Evolutionary conservation across 2,888 invertebrate species (phyloP), one percentile per base, ranked within the genome.

Genomic region (Scelioninae gen. 1): DNA sequence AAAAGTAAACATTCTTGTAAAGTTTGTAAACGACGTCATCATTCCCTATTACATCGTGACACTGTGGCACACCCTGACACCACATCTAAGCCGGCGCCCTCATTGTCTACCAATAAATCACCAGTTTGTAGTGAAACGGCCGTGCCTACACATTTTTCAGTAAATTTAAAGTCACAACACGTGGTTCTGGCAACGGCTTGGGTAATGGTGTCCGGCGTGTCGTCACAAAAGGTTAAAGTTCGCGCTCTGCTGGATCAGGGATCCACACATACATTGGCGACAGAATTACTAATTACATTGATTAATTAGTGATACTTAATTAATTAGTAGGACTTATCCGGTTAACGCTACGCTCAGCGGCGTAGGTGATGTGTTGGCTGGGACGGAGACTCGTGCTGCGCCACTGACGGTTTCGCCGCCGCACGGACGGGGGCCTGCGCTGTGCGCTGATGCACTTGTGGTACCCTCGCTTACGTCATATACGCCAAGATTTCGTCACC

Each of bases 11-110:
- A 15, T 23, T 16, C 5, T 1, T 71, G 71, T 58, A 10, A 49
- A 9, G 29, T 47, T 16, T 69, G 68, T 43, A 6, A 16, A 11
- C 15, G 16, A 34, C 43, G 45, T 6, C 68, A 69, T 15, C 56
- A 69, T 38, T 16, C 55, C 5, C 5, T 66, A 9, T 23, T 66
- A n/a, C 66, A 66, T n/a, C 15, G 16, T 8, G 10, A 13, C 16
- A 15, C 5, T 5, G 16, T 15, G 7, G 16, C 5, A 47, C 16
- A 15, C 5, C 16, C n/a, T n/a, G n/a, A n/a, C n/a, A n/a, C n/a
- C n/a, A n/a, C n/a, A n/a, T n/a, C n/a, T n/a, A n/a, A n/a, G 47
- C 47, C 16, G 7, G 6, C 47, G 16, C 13, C 16, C 47, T 7
- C 15, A 15, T 5, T 15, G n/a, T n/a, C n/a, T n/a, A n/a, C n/a